Conservation (phyloP, 2,797 vertebrate species). For the Mionectes olivaceus region DNA sequence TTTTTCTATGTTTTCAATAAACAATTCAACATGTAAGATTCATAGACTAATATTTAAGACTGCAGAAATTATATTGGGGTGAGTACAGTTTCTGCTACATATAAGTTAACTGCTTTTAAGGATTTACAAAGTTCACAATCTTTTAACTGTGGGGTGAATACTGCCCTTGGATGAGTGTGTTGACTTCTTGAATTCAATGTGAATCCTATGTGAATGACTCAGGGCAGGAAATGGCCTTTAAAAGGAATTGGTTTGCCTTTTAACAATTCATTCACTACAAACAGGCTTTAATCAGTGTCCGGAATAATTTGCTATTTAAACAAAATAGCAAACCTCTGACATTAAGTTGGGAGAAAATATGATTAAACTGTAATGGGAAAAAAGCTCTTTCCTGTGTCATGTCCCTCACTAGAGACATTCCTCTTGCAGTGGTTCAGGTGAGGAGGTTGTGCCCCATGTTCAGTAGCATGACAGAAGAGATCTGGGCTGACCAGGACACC, state of each 20-base stretch:
- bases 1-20: neutral
- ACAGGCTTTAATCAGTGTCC: conserved; percentile 6
- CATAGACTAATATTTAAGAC: neutral
- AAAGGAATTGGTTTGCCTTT: neutral
- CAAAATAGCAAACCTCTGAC: conserved; percentile 2
- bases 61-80: neutral
- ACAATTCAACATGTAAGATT: neutral
- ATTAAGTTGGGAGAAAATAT: neutral
- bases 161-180: neutral
- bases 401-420: neutral
- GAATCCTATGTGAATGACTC: neutral
- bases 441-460: neutral
- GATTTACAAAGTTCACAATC: neutral
- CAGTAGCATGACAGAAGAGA: neutral
- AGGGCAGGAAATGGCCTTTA: conserved; percentile 29
- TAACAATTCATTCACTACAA: conserved; percentile 12
- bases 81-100: neutral
- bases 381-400: neutral
- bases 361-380: neutral
- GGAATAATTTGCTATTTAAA: conserved; percentile 16
- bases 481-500: neutral
- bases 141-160: neutral
- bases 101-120: neutral
- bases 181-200: neutral
- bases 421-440: neutral